Evolutionary conservation across 2,797 vertebrate species (phyloP).

Genomic region (Poeciliopsis turneri): DNA sequence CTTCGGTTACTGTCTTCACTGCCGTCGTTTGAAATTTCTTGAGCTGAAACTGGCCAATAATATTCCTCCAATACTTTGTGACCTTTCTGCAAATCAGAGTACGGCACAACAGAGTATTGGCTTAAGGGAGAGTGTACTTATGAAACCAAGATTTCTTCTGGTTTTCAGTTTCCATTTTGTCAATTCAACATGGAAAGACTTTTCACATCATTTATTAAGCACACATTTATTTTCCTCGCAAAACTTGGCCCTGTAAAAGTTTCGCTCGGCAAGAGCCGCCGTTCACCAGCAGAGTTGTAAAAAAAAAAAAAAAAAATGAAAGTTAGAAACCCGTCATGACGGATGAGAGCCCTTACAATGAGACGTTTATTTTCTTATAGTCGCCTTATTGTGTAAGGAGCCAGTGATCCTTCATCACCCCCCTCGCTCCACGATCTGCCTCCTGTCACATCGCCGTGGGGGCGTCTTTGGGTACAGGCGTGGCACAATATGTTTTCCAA

Average conservation of each 20-base stretch:
- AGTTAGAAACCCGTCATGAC: background rate
- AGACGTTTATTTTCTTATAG: constrained; percentile 16
- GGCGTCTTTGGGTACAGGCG: constrained; percentile 38
- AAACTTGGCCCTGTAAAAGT: background rate
- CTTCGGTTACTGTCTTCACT: background rate
- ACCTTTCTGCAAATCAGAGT: background rate
- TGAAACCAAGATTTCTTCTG: background rate
- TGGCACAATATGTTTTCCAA: constrained; percentile 49
- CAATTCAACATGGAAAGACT: background rate
- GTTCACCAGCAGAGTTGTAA: background rate
- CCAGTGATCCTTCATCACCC: constrained; percentile 34
- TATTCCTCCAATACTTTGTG: background rate
- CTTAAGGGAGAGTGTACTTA: background rate
- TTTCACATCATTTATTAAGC: background rate
- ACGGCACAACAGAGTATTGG: background rate
- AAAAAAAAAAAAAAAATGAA: background rate
- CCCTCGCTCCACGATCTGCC: constrained; percentile 7
- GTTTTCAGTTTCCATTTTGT: background rate
- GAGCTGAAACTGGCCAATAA: background rate
- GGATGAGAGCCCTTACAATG: background rate
- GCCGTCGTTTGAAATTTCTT: background rate
- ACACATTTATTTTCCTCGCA: background rate
- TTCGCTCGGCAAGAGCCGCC: background rate
- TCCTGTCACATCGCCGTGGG: constrained; percentile 28
- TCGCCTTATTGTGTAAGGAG: constrained; percentile 42